These are phyloP conservation scores for Erpornis zantholeuca DNA, from an alignment of 2,113 vertebrate genomes.

Conservation along the genomic window DNA sequence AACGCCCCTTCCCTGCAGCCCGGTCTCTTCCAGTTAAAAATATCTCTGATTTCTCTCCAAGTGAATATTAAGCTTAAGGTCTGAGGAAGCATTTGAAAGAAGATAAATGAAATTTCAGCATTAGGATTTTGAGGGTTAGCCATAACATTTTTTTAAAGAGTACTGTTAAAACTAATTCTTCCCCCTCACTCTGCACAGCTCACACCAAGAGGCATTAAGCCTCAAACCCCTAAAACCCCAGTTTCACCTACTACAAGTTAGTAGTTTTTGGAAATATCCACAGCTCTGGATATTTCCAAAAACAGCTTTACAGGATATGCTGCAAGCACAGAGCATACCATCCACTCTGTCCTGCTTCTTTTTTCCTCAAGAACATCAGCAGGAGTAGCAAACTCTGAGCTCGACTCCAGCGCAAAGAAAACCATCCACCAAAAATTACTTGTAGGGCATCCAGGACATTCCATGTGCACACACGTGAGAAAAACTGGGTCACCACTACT, in stretches of 20 bases:
- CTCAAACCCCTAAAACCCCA: background rate
- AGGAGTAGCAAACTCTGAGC: background rate
- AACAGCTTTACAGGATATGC: background rate
- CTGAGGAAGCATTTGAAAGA: background rate
- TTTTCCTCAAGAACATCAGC: background rate
- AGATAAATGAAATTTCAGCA: background rate
- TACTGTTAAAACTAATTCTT: background rate
- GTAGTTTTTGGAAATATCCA: no score
- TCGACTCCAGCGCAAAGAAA: background rate
- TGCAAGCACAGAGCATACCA: background rate
- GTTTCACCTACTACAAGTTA: background rate
- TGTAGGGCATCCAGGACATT: background rate
- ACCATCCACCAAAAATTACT: background rate
- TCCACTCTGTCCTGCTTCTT: background rate
- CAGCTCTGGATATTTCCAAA: background rate
- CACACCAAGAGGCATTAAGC: background rate
- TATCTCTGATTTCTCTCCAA: background rate
- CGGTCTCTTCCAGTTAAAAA: background rate
- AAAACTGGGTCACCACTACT: constrained; percentile 3
- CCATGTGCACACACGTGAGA: accelerated
- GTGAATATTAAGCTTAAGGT: background rate
- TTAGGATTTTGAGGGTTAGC: background rate
- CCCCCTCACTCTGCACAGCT: background rate
- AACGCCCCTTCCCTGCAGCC: background rate
- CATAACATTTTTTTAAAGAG: background rate